Conservation (phyloP, 2,797 vertebrate species). For the Liasis olivaceus region DNA sequence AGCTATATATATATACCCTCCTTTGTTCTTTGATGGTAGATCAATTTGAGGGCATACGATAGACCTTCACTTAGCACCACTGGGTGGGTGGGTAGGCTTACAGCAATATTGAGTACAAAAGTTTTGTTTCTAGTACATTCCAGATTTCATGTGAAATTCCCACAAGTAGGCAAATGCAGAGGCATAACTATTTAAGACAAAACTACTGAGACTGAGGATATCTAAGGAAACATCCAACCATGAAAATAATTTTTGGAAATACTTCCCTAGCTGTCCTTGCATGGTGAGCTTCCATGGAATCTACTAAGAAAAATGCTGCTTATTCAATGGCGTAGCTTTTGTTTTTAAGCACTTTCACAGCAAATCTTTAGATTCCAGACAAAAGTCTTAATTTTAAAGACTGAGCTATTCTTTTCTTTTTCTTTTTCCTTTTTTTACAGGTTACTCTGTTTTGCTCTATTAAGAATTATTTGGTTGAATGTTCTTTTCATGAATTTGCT, state of each 20-base stretch:
- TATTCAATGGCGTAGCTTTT: background rate
- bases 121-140: no score
- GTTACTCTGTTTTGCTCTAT: background rate
- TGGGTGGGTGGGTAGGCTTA: no score
- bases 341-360: background rate
- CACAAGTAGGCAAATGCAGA: no score
- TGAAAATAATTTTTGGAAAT: background rate
- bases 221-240: no score
- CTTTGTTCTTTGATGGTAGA: no score
- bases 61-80: no score
- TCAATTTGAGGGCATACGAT: no score
- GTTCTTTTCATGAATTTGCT: background rate
- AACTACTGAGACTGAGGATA: no score
- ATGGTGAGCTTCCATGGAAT: background rate
- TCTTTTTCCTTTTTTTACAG: background rate
- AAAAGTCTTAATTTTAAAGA: background rate
- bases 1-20: no score
- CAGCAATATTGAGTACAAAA: no score
- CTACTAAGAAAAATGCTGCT: background rate
- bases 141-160: no score
- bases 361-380: background rate
- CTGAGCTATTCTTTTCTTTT: background rate
- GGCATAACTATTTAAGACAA: no score
- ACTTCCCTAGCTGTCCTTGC: background rate
- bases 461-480: background rate